These are phyloP conservation scores for Apostichopus californicus DNA, from an alignment of 35 echinoderm and acorn worm species.

Conservation along the genomic window DNA sequence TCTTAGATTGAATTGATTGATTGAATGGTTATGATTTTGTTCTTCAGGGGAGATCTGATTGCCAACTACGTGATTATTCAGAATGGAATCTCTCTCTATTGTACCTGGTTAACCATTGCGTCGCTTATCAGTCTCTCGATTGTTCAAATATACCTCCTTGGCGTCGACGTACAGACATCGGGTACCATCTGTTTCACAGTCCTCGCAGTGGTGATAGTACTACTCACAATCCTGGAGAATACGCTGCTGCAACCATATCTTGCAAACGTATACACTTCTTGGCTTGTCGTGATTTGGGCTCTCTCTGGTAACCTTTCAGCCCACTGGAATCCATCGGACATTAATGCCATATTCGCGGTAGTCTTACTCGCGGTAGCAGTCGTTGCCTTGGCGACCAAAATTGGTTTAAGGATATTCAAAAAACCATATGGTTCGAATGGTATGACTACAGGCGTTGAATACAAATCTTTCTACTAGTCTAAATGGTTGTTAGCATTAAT, in stretches of 20 bases:
- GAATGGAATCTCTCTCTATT: conserved; percentile 9
- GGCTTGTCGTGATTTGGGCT: conserved; percentile 4
- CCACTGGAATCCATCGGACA: conserved; percentile 1
- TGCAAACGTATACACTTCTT: background rate
- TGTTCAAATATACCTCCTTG: conserved; percentile 12
- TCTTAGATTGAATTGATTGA: no score
- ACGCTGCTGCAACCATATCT: background rate
- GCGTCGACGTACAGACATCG: background rate
- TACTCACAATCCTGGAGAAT: background rate
- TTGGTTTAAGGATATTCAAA: background rate
- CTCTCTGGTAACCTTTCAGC: background rate
- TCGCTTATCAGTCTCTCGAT: background rate
- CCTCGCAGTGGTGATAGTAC: background rate
- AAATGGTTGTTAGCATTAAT: no score
- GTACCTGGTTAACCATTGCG: conserved; percentile 16
- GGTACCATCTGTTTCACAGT: conserved; percentile 27
- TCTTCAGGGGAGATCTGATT: background rate
- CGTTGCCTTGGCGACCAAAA: background rate
- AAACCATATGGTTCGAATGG: background rate
- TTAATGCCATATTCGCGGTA: conserved; percentile 13
- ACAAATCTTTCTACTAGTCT: background rate
- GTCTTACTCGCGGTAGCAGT: background rate
- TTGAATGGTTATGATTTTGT: background rate
- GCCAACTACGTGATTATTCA: background rate
- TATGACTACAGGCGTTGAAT: background rate